Conservation (phyloP, 2,888 invertebrate genomes). For the Synergus itoensis region DNA sequence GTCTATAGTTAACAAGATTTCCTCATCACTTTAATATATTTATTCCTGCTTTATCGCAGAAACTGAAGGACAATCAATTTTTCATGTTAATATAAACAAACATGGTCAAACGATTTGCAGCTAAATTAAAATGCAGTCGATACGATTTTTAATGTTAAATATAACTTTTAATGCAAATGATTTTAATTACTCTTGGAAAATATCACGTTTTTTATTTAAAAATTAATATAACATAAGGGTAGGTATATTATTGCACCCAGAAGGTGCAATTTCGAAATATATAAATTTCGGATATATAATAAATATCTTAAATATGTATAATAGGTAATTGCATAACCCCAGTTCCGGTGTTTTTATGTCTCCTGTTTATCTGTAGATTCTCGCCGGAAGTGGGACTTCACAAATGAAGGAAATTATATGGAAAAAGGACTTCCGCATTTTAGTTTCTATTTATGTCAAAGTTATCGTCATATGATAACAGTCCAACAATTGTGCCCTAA, state of each 20-base stretch:
- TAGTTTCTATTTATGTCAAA: constrained; percentile 38
- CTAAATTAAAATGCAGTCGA: background rate
- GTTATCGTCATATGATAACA: constrained; percentile 33
- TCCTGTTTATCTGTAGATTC: background rate
- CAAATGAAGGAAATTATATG: constrained; percentile 24
- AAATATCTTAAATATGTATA: background rate
- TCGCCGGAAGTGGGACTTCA: constrained; percentile 23
- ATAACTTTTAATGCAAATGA: background rate
- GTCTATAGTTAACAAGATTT: constrained; percentile 19
- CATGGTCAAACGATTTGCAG: constrained; percentile 1
- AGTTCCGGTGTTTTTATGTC: constrained; percentile 7
- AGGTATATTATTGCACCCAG: no score
- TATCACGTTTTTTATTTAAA: no score
- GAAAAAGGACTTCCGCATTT: constrained; percentile 34
- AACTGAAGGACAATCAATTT: constrained; percentile 27
- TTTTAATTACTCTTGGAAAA: no score
- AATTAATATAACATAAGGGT: no score
- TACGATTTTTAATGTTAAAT: background rate
- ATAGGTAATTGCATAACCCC: background rate
- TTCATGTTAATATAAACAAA: constrained; percentile 6
- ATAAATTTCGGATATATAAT: background rate
- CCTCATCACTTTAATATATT: constrained; percentile 32
- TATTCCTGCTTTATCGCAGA: constrained; percentile 13
- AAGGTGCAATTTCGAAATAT: no score
- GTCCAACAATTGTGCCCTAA: background rate